Base-by-base conservation (phyloP, 1,140 invertebrate species). In the Reticulitermes speratus region DNA sequence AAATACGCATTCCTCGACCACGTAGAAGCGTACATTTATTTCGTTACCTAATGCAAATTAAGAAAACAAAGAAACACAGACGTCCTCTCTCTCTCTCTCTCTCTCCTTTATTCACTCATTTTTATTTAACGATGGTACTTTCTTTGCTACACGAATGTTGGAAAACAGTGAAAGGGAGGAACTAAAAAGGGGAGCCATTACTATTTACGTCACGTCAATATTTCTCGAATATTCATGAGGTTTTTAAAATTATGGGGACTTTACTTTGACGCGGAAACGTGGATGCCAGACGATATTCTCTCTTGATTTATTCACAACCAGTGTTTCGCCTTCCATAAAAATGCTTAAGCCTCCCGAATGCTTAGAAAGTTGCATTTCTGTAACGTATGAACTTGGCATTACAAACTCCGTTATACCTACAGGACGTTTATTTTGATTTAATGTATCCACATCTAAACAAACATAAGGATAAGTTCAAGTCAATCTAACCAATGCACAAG, bases 231-330 rank as follows among this genome's bases (percentile, higher is more conserved):
- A 84, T 84, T 84, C 83, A 84, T 84, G 83, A 84, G 83, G 44
- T 84, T 84, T 84, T 84, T 84, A 84, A 84, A 84, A 84, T 84
- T 84, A 84, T 84, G 83, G 83, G 44, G 83, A 84, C 48, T 84
- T 21, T 38, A 25, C 48, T 84, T 84, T 84, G 83, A 44, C 25
- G 23, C 32, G 23, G 83, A 84, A 44, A 45, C 82, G 44, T 84
- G 83, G 32, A 84, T 45, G 83, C 44, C 44, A 84, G 32, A 30
- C 65, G 65, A 30, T 75, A 75, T 75, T 75, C 16, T 75, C 65
- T 75, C 65, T 9, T 75, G 65, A 75, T 75, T 75, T 75, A 75
- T 75, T 75, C 65, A 75, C 65, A 75, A 75, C 25, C n/a, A 14
- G 65, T 8, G 11, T 25, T 75, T 8, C n/a, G 65, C 25, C 65